Conservation (phyloP, 92 coral and sea anemone species). For the Siderastrea radians region DNA sequence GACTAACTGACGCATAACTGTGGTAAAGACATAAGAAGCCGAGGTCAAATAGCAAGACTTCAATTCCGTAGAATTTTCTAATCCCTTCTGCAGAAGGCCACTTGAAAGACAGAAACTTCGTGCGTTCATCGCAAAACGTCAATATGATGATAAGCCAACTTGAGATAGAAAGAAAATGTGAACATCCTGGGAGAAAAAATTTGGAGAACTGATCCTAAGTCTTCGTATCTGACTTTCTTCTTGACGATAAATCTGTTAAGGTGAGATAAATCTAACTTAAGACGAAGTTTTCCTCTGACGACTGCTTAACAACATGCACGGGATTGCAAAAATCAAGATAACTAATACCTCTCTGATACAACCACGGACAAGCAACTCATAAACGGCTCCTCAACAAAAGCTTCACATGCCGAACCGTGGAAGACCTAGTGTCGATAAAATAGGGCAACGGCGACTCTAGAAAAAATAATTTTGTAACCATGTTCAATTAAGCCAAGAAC, state of each 20-base stretch:
- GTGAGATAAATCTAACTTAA: slow-evolving; percentile 66
- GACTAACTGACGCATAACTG: slow-evolving; percentile 69
- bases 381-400: slow-evolving; percentile 47
- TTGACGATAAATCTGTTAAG: slow-evolving; percentile 46
- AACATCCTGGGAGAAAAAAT: slow-evolving; percentile 38
- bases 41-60: slow-evolving; percentile 49
- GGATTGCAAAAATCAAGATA: too few species aligned
- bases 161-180: slow-evolving; percentile 60
- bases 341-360: slow-evolving; percentile 39
- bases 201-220: slow-evolving; percentile 57
- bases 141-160: slow-evolving; percentile 69
- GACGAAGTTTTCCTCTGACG: slow-evolving; percentile 51
- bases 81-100: slow-evolving; percentile 58
- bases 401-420: slow-evolving; percentile 11
- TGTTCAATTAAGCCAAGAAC: slow-evolving; percentile 46
- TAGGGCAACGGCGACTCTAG: too few species aligned
- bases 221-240: slow-evolving; percentile 62
- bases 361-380: slow-evolving; percentile 43
- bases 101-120: slow-evolving; percentile 55
- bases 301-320: too few species aligned
- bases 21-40: slow-evolving; percentile 61
- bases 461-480: not conserved
- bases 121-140: slow-evolving; percentile 66
- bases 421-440: too few species aligned
- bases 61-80: slow-evolving; percentile 43